Conservation (phyloP, 2,888 invertebrate species). For the Cremastobaeus sp. region DNA sequence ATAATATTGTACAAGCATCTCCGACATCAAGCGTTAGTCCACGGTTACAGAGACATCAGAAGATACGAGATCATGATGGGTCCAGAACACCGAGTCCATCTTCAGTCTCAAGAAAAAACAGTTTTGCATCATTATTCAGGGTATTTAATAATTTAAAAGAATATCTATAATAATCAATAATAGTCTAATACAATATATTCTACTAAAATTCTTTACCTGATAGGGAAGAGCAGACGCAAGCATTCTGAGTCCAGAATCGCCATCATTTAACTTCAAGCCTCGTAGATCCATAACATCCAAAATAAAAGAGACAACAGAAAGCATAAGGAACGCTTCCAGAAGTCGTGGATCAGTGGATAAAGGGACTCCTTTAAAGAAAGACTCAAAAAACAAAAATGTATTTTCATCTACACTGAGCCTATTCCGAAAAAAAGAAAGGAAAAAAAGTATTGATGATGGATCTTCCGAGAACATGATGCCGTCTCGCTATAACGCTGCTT, state of each 20-base stretch:
- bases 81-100: constrained; percentile 84
- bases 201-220: constrained; percentile 4
- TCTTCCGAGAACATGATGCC: constrained; percentile 37
- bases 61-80: constrained; percentile 74
- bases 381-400: constrained; percentile 75
- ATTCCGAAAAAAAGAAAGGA: constrained; percentile 75
- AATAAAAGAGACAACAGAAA: constrained; percentile 77
- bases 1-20: constrained; percentile 69
- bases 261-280: constrained; percentile 71
- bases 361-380: constrained; percentile 70
- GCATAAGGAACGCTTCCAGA: constrained; percentile 75
- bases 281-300: constrained; percentile 75
- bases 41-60: constrained; percentile 75
- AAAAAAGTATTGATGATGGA: constrained; percentile 67
- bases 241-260: constrained; percentile 75
- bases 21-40: constrained; percentile 72
- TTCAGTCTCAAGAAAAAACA: constrained; percentile 86
- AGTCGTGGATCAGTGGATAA: constrained; percentile 71
- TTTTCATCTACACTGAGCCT: constrained; percentile 77
- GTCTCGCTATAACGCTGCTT: constrained; percentile 36
- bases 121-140: constrained; percentile 89
- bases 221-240: constrained; percentile 73
- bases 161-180: not conserved
- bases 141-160: constrained; percentile 73
- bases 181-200: not conserved